phyloP scores from a whole-genome alignment of 2,797 vertebrate genomes.

The Mormyrus hasselquistii region DNA sequence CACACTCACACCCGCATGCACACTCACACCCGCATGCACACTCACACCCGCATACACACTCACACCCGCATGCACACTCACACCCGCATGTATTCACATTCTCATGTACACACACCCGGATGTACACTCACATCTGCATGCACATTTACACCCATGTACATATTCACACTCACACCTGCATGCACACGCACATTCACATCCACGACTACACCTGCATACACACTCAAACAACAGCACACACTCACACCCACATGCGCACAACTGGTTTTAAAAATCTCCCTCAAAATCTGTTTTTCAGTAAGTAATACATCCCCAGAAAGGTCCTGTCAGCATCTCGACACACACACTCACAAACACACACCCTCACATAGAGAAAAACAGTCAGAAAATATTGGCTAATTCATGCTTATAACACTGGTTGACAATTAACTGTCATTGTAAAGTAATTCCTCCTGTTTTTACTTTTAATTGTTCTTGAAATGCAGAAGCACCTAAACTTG shows the following conservation, averaged over 20 bases:
- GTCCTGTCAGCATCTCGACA: not conserved
- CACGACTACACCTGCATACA: not conserved
- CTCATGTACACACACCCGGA: constrained; percentile 21
- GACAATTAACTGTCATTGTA: not conserved
- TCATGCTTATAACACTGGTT: not conserved
- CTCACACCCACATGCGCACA: not conserved
- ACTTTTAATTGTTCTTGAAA: not conserved
- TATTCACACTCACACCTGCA: too few relatives aligned
- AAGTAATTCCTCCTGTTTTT: not conserved
- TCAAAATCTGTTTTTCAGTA: not conserved
- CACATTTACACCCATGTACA: not conserved
- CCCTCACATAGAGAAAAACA: not conserved
- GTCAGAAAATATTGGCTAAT: not conserved
- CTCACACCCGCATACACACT: too few relatives aligned
- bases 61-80: not conserved
- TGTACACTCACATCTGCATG: not conserved
- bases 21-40: not conserved
- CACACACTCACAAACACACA: not conserved
- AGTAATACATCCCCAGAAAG: not conserved
- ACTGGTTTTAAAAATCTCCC: not conserved
- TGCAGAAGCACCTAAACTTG: not conserved
- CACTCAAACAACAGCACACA: too few relatives aligned
- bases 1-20: constrained; percentile 21
- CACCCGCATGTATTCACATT: too few relatives aligned
- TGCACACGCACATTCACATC: too few relatives aligned